Evolutionary conservation across 2,888 invertebrate species (phyloP), one percentile per base, ranked within the genome.

Genomic region (Leptodirus hochenwartii): DNA sequence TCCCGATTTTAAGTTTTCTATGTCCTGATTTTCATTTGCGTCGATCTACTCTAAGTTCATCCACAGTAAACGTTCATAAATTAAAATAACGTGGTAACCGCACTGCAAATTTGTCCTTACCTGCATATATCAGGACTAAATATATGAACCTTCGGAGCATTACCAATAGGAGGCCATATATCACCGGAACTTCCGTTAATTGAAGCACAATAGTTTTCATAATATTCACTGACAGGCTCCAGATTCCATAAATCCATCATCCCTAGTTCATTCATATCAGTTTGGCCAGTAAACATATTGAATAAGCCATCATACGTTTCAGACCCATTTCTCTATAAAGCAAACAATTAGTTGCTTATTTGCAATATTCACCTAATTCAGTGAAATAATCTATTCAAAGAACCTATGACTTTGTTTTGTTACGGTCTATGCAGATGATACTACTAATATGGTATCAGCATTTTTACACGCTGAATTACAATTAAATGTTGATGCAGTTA

Each of bases 91-190:
- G n/a, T n/a, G n/a, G n/a, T n/a, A n/a, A n/a, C n/a, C n/a, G n/a
- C n/a, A n/a, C n/a, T n/a, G n/a, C n/a, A n/a, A n/a, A n/a, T n/a
- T n/a, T n/a, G n/a, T 36, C 30, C 13, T 56, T 46, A 79, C 69
- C 81, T 71, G 64, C 85, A 85, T 34, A 82, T 58, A 54, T 85
- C 85, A 0, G 78, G 59, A 1, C 73, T 66, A 53, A 81, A 87
- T 34, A 87, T 53, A 1, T 64, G 54, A 4, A 80, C 55, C 16
- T 61, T 59, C 5, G 63, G 53, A 27, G 66, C 63, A 1, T 64
- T 56, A 0, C 57, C 42, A 33, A 69, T 59, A 0, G 82, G 80
- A 13, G 82, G 79, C 67, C 79, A 84, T 13, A 82, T 54, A 54
- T 85, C 85, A 1, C 85, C 85, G 0, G 72, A 68, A 5, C 75